These are phyloP conservation scores for Nomada ruficornis DNA, from an alignment of 2,888 invertebrate species.

Conservation along the genomic window DNA sequence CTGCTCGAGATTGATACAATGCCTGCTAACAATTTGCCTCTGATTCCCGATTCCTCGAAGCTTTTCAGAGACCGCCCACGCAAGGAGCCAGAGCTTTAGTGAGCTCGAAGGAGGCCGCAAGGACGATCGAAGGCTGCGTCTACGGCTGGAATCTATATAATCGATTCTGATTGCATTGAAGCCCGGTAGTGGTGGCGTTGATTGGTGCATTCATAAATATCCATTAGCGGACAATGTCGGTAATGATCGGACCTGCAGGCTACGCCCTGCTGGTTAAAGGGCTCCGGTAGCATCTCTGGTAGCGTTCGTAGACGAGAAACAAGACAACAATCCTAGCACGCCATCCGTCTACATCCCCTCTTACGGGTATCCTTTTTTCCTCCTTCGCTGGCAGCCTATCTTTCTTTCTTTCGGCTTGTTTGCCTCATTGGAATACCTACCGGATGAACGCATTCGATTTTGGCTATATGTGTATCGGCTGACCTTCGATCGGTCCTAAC, in stretches of 20 bases:
- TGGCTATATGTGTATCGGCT: conserved; percentile 74
- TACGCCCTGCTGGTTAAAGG: conserved; percentile 78
- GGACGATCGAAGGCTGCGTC: conserved; percentile 67
- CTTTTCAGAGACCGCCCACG: conserved; percentile 47
- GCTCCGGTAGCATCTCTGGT: conserved; percentile 76
- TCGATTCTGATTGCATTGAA: conserved; percentile 84
- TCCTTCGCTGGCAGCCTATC: conserved; percentile 53
- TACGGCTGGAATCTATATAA: conserved; percentile 80
- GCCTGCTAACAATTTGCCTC: conserved; percentile 40
- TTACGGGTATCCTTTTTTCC: conserved; percentile 56
- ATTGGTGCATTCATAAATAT: conserved; percentile 84
- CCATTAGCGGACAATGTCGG: conserved; percentile 84
- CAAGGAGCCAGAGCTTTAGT: conserved; percentile 15
- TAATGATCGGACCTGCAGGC: conserved; percentile 83
- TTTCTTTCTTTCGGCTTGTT: conserved; percentile 69
- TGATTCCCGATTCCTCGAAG: conserved; percentile 45
- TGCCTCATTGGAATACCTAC: conserved; percentile 78
- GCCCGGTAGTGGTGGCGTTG: conserved; percentile 83
- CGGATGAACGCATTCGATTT: conserved; percentile 82
- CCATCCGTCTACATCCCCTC: conserved; percentile 73
- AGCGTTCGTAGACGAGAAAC: conserved; percentile 78
- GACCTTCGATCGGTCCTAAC: conserved; percentile 76
- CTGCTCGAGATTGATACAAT: not conserved
- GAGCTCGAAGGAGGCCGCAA: conserved; percentile 56
- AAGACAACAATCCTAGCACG: conserved; percentile 75